These are phyloP conservation scores for Ochropleura plecta DNA, from an alignment of 2,888 invertebrate genomes.

Conservation along the genomic window DNA sequence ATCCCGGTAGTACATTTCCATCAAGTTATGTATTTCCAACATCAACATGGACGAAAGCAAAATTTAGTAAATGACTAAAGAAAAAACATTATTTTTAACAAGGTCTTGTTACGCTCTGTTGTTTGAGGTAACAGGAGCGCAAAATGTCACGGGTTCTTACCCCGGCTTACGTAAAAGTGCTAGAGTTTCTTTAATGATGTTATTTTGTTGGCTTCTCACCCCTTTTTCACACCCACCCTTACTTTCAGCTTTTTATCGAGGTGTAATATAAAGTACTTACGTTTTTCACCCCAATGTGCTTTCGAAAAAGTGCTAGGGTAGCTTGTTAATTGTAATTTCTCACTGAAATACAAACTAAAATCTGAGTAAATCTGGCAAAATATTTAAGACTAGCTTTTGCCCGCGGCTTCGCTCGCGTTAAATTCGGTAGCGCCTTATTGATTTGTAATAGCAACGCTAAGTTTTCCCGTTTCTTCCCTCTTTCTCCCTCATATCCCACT, in stretches of 20 bases:
- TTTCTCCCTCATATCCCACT: too few species aligned
- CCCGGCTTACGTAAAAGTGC: slow-evolving; percentile 54
- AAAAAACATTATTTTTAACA: slow-evolving; percentile 29
- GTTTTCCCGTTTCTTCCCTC: too few species aligned
- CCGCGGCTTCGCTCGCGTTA: too few species aligned
- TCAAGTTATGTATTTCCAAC: background rate
- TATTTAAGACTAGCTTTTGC: too few species aligned
- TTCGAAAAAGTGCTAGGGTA: background rate
- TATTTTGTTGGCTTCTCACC: slow-evolving; percentile 50
- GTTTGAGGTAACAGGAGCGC: slow-evolving; percentile 24
- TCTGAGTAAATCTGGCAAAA: too few species aligned
- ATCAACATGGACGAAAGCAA: background rate
- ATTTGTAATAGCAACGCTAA: too few species aligned
- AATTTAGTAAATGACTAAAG: background rate
- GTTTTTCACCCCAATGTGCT: slow-evolving; percentile 10
- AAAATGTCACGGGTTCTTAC: slow-evolving; percentile 45
- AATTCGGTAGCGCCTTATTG: too few species aligned
- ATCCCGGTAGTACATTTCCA: background rate
- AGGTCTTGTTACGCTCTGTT: slow-evolving; percentile 37
- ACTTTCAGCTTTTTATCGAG: slow-evolving; percentile 24
- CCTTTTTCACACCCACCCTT: slow-evolving; percentile 43
- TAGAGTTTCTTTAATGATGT: slow-evolving; percentile 56
- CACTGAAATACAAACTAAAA: background rate
- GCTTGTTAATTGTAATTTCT: background rate
- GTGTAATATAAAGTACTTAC: slow-evolving; percentile 12